These are phyloP conservation scores for Tetrax tetrax DNA, from an alignment of 2,113 vertebrate genomes.

Conservation along the genomic window DNA sequence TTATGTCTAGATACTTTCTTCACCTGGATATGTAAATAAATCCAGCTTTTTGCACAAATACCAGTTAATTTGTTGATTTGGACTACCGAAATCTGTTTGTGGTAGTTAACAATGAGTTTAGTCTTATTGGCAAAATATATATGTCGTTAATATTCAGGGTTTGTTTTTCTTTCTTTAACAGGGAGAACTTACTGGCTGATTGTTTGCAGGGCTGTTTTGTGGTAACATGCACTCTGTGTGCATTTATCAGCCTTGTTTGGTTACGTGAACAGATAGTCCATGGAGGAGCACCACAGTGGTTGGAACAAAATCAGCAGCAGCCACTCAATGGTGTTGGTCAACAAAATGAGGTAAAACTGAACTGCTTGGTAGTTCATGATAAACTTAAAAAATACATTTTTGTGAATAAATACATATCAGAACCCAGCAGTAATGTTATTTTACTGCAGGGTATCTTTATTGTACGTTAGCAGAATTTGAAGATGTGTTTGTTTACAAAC, in stretches of 20 bases:
- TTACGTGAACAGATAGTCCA: constrained; percentile 96
- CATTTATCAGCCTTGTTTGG: constrained; percentile 98
- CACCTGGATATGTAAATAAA: not conserved
- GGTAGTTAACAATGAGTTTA: not conserved
- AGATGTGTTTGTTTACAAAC: not conserved
- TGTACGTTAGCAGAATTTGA: not conserved
- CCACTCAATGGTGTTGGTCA: constrained; percentile 84
- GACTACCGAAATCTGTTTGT: not conserved
- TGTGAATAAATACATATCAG: not conserved
- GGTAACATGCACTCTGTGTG: constrained; percentile 96
- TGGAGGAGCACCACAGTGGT: constrained; percentile 92
- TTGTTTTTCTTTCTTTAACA: constrained; percentile 49
- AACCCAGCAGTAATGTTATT: not conserved
- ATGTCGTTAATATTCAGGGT: not conserved
- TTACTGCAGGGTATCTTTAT: not conserved
- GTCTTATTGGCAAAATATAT: not conserved
- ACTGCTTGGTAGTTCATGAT: not conserved
- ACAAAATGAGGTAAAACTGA: constrained; percentile 83
- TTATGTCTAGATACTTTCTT: not conserved
- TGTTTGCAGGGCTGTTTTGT: constrained; percentile 98
- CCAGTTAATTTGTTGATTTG: not conserved
- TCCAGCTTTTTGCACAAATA: not conserved
- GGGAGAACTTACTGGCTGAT: constrained; percentile 94
- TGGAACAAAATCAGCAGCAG: constrained; percentile 89
- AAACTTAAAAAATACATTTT: not conserved